These are phyloP conservation scores for Cryptotis parvus DNA, from an alignment of 2,113 vertebrate species.

Conservation along the genomic window DNA sequence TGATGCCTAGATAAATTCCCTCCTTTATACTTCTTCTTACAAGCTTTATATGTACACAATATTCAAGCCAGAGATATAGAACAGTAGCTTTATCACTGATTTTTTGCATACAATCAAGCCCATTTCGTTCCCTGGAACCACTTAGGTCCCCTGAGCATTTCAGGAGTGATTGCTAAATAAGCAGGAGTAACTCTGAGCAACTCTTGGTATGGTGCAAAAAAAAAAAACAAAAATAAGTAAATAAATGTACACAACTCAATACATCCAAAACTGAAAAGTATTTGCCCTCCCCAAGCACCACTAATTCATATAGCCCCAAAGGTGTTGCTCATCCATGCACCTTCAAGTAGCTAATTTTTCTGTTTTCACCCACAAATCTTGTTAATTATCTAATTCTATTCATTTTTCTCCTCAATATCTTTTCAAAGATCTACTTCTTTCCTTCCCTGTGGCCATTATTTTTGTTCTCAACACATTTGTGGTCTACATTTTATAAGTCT, in stretches of 20 bases:
- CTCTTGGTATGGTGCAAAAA: too few relatives aligned
- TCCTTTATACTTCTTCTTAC: neutral
- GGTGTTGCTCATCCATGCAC: neutral
- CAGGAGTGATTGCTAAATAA: too few relatives aligned
- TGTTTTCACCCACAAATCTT: neutral
- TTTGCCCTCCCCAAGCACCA: neutral
- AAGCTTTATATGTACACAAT: neutral
- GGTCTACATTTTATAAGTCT: neutral
- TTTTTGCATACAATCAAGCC: too few relatives aligned
- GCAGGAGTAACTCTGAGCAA: too few relatives aligned
- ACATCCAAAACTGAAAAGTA: neutral
- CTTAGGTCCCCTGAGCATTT: too few relatives aligned
- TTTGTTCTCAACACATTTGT: neutral
- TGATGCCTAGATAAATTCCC: constrained; percentile 28
- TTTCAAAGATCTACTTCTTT: neutral
- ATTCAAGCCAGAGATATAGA: too few relatives aligned
- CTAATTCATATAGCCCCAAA: neutral
- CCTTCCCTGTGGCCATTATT: neutral
- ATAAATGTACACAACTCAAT: neutral
- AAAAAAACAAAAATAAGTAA: too few relatives aligned
- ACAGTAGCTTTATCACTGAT: too few relatives aligned
- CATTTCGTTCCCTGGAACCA: too few relatives aligned
- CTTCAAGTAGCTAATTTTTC: neutral
- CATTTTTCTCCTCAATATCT: neutral
- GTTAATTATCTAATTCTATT: neutral